Percentiles rank a stretch among this genome's conserved stretches.
Conservation (phyloP, 2,797 vertebrate genomes). For the Limosa lapponica region DNA sequence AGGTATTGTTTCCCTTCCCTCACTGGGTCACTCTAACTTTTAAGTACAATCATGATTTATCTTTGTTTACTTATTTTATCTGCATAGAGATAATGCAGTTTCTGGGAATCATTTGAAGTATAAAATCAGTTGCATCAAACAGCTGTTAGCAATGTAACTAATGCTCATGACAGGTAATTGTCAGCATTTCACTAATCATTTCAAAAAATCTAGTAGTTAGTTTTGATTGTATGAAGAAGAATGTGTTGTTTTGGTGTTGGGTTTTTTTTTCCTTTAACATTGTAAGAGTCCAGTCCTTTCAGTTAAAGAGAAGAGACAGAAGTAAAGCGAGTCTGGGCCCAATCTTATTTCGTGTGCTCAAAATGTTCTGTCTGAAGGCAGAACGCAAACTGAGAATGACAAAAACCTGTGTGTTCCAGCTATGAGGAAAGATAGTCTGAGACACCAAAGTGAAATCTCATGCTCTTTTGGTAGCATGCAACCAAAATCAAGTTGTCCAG, state of each 20-base stretch:
- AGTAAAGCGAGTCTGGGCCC: background rate
- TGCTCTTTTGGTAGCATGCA: background rate
- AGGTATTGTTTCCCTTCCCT: background rate
- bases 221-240: background rate
- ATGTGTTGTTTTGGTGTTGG: rapidly evolving
- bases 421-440: background rate
- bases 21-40: background rate
- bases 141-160: background rate
- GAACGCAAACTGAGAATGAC: background rate
- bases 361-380: background rate
- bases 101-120: background rate
- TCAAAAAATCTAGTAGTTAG: background rate
- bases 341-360: background rate
- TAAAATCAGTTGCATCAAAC: background rate
- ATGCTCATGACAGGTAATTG: background rate
- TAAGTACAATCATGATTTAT: background rate
- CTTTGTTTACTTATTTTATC: background rate
- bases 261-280: background rate
- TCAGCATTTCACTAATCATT: background rate
- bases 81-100: background rate
- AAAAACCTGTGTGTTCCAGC: background rate
- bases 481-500: background rate
- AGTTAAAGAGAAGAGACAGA: background rate
- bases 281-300: background rate
- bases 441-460: background rate